These are phyloP conservation scores for Nezara viridula DNA, from an alignment of 2,888 invertebrate species.

Conservation along the genomic window DNA sequence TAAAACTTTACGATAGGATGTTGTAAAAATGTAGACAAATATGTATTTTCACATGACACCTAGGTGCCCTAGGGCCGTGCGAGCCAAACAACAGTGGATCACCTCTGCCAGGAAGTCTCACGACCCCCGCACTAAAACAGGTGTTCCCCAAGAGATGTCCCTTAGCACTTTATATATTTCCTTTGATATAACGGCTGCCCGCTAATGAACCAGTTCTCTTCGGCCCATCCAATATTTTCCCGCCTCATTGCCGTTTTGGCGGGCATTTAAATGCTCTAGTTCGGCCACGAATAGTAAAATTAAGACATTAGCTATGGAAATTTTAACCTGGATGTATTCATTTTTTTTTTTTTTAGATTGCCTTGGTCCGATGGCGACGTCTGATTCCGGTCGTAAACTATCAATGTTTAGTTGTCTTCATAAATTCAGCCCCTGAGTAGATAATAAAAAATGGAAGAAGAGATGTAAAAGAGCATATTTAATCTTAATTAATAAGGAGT, in stretches of 20 bases:
- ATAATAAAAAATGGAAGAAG: slow-evolving; percentile 12
- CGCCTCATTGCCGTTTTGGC: slow-evolving; percentile 29
- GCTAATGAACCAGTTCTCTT: slow-evolving; percentile 36
- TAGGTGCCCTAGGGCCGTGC: slow-evolving; percentile 29
- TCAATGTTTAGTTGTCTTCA: slow-evolving; percentile 3
- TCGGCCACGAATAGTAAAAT: background rate
- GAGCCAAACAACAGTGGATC: background rate
- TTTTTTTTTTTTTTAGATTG: background rate
- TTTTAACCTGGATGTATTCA: background rate
- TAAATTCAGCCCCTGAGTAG: slow-evolving; percentile 21
- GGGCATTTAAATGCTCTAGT: slow-evolving; percentile 12
- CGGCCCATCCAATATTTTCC: slow-evolving; percentile 8
- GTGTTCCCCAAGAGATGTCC: background rate
- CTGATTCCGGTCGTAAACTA: slow-evolving; percentile 47
- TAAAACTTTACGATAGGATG: slow-evolving; percentile 10
- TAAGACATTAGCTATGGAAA: slow-evolving; percentile 48
- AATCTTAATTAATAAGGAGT: slow-evolving; percentile 32
- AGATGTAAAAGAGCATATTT: slow-evolving; percentile 22
- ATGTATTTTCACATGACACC: slow-evolving; percentile 47
- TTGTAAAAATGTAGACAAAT: slow-evolving; percentile 38
- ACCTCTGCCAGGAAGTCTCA: slow-evolving; percentile 37
- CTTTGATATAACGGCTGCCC: background rate
- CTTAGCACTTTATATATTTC: slow-evolving; percentile 40
- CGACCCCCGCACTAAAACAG: slow-evolving; percentile 24
- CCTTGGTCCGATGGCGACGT: background rate